Conservation (phyloP, 2,888 invertebrate species). For the Scaptomyza polygonia region DNA sequence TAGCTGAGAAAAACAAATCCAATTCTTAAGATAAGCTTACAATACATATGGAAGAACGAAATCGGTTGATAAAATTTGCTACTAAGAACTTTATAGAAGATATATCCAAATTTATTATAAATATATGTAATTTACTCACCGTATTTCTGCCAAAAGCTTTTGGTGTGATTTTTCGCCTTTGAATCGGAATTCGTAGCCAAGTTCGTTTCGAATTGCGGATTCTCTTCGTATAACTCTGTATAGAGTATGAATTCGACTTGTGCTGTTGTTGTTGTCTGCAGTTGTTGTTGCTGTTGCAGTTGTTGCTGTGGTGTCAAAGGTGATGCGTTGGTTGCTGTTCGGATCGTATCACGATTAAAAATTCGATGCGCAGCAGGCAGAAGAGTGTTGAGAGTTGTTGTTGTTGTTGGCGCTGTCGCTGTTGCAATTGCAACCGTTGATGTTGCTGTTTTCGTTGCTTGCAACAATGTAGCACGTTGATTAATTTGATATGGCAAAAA, state of each 20-base stretch:
- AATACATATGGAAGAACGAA: not conserved
- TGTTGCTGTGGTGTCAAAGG: constrained; percentile 67
- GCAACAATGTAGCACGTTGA: constrained; percentile 80
- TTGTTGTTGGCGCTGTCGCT: constrained; percentile 35
- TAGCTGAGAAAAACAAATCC: not conserved
- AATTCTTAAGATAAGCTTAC: too few relatives aligned
- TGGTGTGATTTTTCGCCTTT: constrained; percentile 29
- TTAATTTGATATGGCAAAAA: constrained; percentile 78
- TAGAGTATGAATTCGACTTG: constrained; percentile 73
- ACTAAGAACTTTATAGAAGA: too few relatives aligned
- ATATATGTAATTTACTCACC: constrained; percentile 82
- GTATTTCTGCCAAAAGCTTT: constrained; percentile 80
- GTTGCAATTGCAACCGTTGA: constrained; percentile 36
- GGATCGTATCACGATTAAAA: constrained; percentile 74
- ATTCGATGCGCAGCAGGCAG: constrained; percentile 63
- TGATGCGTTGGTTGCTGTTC: constrained; percentile 67
- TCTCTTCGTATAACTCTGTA: constrained; percentile 72
- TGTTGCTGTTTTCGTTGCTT: constrained; percentile 60
- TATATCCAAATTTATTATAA: not conserved
- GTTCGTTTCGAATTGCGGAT: constrained; percentile 43
- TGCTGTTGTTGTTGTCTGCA: constrained; percentile 56
- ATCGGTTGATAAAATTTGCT: not conserved
- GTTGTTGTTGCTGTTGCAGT: constrained; percentile 32
- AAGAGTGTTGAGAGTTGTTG: constrained; percentile 40
- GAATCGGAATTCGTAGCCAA: constrained; percentile 9